Conservation (phyloP, 2,113 vertebrate genomes). For the Castor canadensis region DNA sequence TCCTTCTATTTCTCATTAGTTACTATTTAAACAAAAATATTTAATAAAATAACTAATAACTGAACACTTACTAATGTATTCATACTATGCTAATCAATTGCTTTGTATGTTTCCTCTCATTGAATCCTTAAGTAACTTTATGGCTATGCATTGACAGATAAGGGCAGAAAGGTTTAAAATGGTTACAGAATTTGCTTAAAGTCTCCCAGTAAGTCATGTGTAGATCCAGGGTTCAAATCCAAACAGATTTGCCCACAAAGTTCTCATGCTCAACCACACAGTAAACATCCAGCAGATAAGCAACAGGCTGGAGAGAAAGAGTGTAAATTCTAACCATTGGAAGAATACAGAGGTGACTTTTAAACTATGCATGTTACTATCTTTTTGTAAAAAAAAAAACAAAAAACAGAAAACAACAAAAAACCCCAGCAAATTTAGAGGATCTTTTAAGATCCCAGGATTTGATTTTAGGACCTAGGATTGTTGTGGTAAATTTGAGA, state of each 20-base stretch:
- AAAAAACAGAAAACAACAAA: neutral
- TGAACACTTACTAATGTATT: neutral
- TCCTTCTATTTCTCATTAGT: neutral
- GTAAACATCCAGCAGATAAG: neutral
- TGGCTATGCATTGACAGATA: neutral
- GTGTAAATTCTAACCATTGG: neutral
- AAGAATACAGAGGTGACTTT: neutral
- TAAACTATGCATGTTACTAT: neutral
- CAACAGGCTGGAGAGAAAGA: neutral
- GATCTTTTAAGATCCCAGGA: constrained; percentile 31
- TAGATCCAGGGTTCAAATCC: neutral
- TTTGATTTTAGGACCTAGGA: constrained; percentile 58
- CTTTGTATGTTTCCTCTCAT: neutral
- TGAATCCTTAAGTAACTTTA: neutral
- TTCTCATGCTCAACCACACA: neutral
- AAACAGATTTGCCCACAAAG: neutral
- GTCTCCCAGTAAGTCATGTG: neutral
- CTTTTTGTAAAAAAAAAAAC: neutral
- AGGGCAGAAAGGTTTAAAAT: neutral
- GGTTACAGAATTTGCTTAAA: neutral
- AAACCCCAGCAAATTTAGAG: neutral
- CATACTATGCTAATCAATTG: neutral
- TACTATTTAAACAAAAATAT: neutral
- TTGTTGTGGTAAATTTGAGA: constrained; percentile 68
- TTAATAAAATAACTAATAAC: neutral